A percentile compares a stretch with the other conserved stretches of the same genome.
phyloP scores from a whole-genome alignment of 2,888 invertebrate species.

The Pterobdella sp. region DNA sequence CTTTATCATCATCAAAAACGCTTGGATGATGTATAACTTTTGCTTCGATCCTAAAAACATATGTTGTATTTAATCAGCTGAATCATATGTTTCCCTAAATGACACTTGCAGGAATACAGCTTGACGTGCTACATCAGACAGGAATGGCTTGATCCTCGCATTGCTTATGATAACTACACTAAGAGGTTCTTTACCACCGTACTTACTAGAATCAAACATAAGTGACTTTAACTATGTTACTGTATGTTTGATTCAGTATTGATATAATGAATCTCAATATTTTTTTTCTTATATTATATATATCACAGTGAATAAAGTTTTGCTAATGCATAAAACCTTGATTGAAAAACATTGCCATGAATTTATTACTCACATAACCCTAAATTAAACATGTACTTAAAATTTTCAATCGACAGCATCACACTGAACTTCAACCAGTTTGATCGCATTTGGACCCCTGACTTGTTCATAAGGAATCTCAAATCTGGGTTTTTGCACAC shows the following conservation, averaged over 20 bases:
- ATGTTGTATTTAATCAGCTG: too few species aligned
- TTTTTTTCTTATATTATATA: too few species aligned
- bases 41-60: too few species aligned
- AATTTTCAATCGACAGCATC: conserved; percentile 31
- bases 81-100: conserved; percentile 48
- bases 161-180: conserved; percentile 57
- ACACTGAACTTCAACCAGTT: conserved; percentile 38
- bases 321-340: too few species aligned
- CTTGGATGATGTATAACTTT: too few species aligned
- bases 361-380: too few species aligned
- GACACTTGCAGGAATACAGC: conserved; percentile 71
- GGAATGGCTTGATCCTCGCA: conserved; percentile 80
- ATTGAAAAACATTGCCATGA: too few species aligned
- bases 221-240: neutral
- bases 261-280: too few species aligned
- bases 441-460: conserved; percentile 73
- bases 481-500: conserved; percentile 87
- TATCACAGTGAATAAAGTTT: too few species aligned
- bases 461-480: conserved; percentile 86
- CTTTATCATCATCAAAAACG: too few species aligned
- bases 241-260: too few species aligned
- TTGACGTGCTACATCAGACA: conserved; percentile 85
- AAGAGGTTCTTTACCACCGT: conserved; percentile 9
- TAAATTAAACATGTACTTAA: neutral
- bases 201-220: neutral